Base-by-base conservation (phyloP, 2,797 vertebrate species). In the Scomberomorus guttatus region DNA sequence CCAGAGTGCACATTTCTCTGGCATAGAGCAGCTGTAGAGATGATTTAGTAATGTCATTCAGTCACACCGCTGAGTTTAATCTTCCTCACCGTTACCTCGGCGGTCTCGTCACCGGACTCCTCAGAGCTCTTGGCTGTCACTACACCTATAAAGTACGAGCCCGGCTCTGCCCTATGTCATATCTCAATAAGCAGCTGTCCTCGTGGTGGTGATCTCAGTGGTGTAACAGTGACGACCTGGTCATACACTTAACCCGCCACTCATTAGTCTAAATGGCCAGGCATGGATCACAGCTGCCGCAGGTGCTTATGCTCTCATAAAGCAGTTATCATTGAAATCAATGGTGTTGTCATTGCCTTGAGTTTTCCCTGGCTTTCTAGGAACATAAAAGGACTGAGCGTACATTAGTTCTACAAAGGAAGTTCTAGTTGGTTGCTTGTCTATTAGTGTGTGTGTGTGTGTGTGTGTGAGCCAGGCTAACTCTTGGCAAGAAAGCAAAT, bases 31-130 rank as follows among this genome's bases (percentile, higher is more conserved):
- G 67, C 70, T 83, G 82, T 51, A 62, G 77, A 61, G 78, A 75
- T 88, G 90, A 93, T 92, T 91, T 87, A 90, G 69, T 63, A 18
- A 79, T 37, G 72, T 44, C 55, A 42, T 81, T 88, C 58, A 75
- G 86, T 82, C 85, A 88, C 82, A 60, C 73, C 27, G 73, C 75
- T 46, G 65, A 54, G 64, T 89, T 90, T 92, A 89, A 90, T 90
- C 87, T 75, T 82, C 85, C 67, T 80, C 78, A 25, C 74, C 37
- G 62, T 87, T 77, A 84, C 80, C 82, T 80, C 29, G 14, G 44
- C 59, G 56, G 75, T 29, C 67, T 79, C 24, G 46, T 81, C 76
- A 56, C 68, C 6, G 27, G 54, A 55, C 70, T 64, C 44, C 29
- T 65, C 56, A 3, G 60, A 64, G 65, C 81, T 56, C 62, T 66